Base-by-base conservation (phyloP, 2,113 vertebrate genomes). In the Limnothrissa miodon region DNA sequence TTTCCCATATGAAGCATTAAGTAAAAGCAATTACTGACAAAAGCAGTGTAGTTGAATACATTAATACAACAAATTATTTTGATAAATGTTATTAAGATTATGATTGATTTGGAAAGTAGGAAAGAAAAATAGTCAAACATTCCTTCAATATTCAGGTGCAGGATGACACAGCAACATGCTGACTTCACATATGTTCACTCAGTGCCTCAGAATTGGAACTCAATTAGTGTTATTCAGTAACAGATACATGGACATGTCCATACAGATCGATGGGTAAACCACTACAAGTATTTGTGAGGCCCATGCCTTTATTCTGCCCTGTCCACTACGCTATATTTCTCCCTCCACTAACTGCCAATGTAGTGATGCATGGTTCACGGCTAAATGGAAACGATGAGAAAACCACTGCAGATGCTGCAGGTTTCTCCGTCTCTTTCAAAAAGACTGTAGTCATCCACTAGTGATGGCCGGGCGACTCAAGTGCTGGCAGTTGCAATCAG, bases 341-440 rank as follows among this genome's bases (percentile, higher is more conserved):
- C 66, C 29, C 66, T 66, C 25, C 33, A 15, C 29, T 10, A 39
- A 29, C 25, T 74, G 66, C 10, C 66, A 74, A 33, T n/a, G n/a
- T 74, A 74, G 66, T 39, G 66, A 74, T 39, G 33, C 11, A 74
- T 74, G 66, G 10, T 74, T 74, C 66, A 36, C 29, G 29, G 66
- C 66, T 36, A 13, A 70, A 70, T 33, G 62, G 29, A 70, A 70
- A 70, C 62, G 13, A 29, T 70, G 62, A 70, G 62, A 70, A 70
- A 70, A 42, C n/a, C n/a, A 15, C 62, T 33, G n/a, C 29, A 70
- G 13, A 70, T 53, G 15, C 46, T 48, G 46, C 46, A 53, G 25
- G 29, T 36, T 11, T 29, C 62, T 29, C 25, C 62, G 33, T 19
- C 51, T 19, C 51, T 53, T 56, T 23, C 4, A 56, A 56, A 74